Base-by-base conservation (phyloP, 64 coral and sea anemone species). In the Porites lutea region DNA sequence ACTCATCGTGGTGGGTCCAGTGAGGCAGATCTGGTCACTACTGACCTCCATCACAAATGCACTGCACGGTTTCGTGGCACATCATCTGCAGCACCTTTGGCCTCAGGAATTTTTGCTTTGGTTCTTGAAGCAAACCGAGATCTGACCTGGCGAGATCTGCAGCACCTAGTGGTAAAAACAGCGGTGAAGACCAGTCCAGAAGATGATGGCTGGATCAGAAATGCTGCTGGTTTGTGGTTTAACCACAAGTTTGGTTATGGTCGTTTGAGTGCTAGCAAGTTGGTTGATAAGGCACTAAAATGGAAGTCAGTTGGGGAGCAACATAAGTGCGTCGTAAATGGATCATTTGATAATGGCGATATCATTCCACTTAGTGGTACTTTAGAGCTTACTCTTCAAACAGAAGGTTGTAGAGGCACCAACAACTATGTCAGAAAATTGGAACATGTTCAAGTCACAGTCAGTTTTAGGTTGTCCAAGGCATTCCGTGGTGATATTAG, bases 211-310 rank as follows among this genome's bases (percentile, higher is more conserved):
- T 99, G 97, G 97, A 89, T 72, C 69, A 44, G 14, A 43, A 99
- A 99, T 94, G 97, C 94, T 13, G 97, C 97, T 16, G 94, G 94
- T 52, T 20, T 88, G 55, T 63, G 75, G 20, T 93, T 99, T 58
- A 99, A 99, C 57, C 97, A 99, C 66, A 99, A 99, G 74, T 99
- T 99, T 93, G 97, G 97, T 23, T 99, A 96, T 99, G 97, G 97
- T 54, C 83, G 91, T 51, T 57, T 99, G 22, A 89, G 93, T 87
- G 97, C 97, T n/a, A 67, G 55, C 46, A 90, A 89, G 18, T 77
- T 99, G 88, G 94, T 99, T 50, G 43, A 69, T 15, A 78, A 72
- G 18, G 97, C 91, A 74, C 46, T 88, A 21, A 90, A 93, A 48
- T 99, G 97, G 97, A 94, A 86, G 16, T 74, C 79, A 50, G 97